Conservation (phyloP, 2,797 vertebrate genomes). For the Manis crassicaudata region DNA sequence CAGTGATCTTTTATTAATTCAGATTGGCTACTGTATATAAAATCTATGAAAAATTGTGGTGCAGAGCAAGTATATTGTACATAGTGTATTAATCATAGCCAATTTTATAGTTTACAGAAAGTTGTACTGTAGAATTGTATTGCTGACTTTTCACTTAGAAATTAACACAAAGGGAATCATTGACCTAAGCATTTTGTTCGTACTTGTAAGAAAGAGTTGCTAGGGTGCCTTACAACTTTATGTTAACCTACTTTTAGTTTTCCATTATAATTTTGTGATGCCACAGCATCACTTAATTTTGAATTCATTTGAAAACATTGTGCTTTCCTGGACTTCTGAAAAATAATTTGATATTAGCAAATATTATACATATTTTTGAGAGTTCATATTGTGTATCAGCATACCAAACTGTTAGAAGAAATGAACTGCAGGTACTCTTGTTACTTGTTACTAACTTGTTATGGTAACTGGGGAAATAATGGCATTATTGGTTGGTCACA, state of each 20-base stretch:
- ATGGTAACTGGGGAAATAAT: neutral
- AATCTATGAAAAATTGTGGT: neutral
- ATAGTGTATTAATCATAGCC: neutral
- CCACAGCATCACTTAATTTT: slow-evolving; percentile 17
- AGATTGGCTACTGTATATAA: neutral
- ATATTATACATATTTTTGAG: neutral
- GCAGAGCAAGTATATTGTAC: neutral
- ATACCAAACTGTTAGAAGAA: neutral
- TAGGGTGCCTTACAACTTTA: neutral
- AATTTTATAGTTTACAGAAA: neutral
- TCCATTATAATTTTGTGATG: slow-evolving; percentile 30
- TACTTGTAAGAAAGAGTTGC: slow-evolving; percentile 5
- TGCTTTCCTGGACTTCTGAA: neutral
- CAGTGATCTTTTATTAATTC: neutral
- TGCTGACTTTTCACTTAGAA: slow-evolving; percentile 20
- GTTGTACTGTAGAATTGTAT: neutral
- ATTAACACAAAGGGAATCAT: neutral
- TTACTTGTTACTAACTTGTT: neutral
- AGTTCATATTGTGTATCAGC: neutral
- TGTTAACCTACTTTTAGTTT: neutral
- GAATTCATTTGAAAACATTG: slow-evolving; percentile 11
- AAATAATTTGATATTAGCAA: neutral
- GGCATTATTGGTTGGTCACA: neutral
- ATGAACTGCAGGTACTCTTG: neutral
- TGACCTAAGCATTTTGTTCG: slow-evolving; percentile 16